phyloP scores from a whole-genome alignment of 1,140 invertebrate genomes.

The Neotoxoptera formosana region DNA sequence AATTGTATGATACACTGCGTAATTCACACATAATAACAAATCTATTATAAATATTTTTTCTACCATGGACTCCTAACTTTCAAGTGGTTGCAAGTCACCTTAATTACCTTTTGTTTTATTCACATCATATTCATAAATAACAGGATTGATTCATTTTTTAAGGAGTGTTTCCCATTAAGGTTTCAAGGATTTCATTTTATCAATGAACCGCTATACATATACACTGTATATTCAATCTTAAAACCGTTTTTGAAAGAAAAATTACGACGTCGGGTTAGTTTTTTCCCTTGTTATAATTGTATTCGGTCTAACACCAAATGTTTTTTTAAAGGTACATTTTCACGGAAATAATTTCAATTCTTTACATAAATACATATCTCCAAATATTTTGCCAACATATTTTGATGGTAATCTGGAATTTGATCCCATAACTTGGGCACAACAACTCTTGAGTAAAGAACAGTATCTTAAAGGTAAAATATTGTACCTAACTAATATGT shows the following conservation, averaged over 20 bases:
- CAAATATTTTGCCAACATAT: conserved; percentile 60
- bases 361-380: conserved; percentile 61
- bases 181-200: conserved; percentile 66
- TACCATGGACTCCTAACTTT: too few relatives aligned
- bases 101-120: too few relatives aligned
- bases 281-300: neutral
- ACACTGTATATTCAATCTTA: conserved; percentile 64
- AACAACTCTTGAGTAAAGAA: conserved; percentile 61
- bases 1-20: too few relatives aligned
- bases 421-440: conserved; percentile 59
- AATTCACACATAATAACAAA: too few relatives aligned
- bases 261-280: conserved; percentile 62
- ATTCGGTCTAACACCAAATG: neutral
- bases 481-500: neutral
- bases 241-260: conserved; percentile 67
- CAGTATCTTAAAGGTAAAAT: conserved; percentile 65
- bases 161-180: conserved; percentile 66
- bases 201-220: conserved; percentile 66
- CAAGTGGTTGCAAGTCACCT: too few relatives aligned
- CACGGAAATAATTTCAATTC: conserved; percentile 61
- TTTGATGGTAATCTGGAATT: conserved; percentile 60
- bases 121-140: neutral
- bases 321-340: conserved; percentile 60
- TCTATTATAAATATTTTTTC: too few relatives aligned
- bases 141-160: conserved; percentile 57